Conservation (phyloP, 2,888 invertebrate species). For the Tolmerus cingulatus region DNA sequence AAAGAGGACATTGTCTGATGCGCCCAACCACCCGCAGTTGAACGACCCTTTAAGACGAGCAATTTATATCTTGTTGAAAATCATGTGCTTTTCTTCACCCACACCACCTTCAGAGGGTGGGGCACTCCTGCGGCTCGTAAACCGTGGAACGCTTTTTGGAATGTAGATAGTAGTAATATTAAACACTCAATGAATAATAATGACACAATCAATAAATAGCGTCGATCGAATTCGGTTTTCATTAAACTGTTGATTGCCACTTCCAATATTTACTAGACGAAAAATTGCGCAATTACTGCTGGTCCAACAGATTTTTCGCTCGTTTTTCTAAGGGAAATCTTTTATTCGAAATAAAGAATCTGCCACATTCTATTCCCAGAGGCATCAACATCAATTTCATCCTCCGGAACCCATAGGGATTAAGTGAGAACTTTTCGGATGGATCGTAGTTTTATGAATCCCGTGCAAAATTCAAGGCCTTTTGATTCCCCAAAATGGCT, state of each 20-base stretch:
- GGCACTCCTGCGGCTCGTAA: neutral
- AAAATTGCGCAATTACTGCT: neutral
- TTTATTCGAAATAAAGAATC: neutral
- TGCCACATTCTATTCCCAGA: neutral
- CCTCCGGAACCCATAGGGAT: neutral
- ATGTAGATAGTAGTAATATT: neutral
- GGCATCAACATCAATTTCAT: neutral
- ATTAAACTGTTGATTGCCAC: neutral
- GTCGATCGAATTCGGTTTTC: neutral
- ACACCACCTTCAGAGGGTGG: neutral
- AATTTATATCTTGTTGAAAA: neutral
- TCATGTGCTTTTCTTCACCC: neutral
- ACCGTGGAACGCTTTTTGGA: neutral
- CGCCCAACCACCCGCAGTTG: neutral
- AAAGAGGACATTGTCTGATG: neutral
- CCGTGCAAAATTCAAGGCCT: neutral
- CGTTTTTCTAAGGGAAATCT: neutral
- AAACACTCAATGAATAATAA: neutral
- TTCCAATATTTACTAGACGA: neutral
- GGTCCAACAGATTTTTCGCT: neutral
- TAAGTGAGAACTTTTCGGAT: neutral
- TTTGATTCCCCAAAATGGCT: neutral
- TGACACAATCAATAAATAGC: neutral
- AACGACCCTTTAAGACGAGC: neutral
- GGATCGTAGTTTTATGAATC: neutral